Evolutionary conservation across 2,113 vertebrate species (phyloP), one percentile per base, ranked within the genome.

Genomic region (Tenebrosternarchus preto): DNA sequence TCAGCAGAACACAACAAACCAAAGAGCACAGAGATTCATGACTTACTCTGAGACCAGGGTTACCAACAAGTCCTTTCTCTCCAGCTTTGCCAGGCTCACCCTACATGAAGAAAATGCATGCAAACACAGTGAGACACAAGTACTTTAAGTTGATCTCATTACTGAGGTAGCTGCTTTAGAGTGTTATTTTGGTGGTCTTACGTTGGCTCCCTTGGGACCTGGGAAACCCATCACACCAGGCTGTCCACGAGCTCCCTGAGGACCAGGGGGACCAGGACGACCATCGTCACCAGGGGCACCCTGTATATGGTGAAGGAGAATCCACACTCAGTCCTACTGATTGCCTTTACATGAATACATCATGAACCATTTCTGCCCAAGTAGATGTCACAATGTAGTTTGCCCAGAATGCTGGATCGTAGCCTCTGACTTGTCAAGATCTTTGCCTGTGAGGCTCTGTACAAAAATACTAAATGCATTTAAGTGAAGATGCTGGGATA

Each of bases 181-280:
- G 16, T 12, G 50, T 69, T 24, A 39, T 63, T 29, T n/a, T 64
- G 33, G 67, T 69, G 64, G 8, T 76, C 95, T 92, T 91, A 98
- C 97, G 2, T 95, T 97, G 71, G 95, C 96, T 83, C 98, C 98
- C 91, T 98, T 99, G 63, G 98, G 97, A 76, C 98, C 98, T 0
- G 98, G 98, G 93, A 99, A 99, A 59, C 97, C 98, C 98, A 99
- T 99, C 84, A 99, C 97, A 2, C 98, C 98, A 0, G 98, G 98
- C 85, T 98, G 97, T 15, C 97, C 98, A 6, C 97, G 95, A 67
- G 96, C 92, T 69, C 98, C 98, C 88, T 92, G 94, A 0, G 97
- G 96, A 12, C 97, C 98, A 17, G 96, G 97, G 73, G 97, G 97
- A 24, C 98, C 98, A 0, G 96, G 96, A 33, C 97, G 95, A 9